These are phyloP conservation scores for Danio tinwini DNA, from an alignment of 2,797 vertebrate species.

Conservation along the genomic window DNA sequence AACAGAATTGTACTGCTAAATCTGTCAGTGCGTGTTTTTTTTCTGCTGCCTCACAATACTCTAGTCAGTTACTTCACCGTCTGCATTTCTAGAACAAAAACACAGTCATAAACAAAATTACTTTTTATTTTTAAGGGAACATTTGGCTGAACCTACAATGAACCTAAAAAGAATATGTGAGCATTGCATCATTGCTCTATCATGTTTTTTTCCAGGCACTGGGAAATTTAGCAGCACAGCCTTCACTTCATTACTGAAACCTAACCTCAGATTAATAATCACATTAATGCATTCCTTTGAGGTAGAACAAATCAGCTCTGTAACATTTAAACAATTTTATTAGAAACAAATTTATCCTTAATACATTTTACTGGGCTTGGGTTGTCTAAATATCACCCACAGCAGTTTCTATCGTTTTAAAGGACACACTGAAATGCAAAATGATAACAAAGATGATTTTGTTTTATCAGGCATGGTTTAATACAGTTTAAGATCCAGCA, in stretches of 20 bases:
- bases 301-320: neutral
- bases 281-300: constrained; percentile 2
- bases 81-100: neutral
- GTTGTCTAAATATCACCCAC: neutral
- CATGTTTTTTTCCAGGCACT: constrained; percentile 6
- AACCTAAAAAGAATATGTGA: constrained; percentile 22
- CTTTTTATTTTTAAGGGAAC: constrained; percentile 6
- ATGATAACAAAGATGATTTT: neutral
- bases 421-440: neutral
- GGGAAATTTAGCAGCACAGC: constrained; percentile 8
- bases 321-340: constrained; percentile 3
- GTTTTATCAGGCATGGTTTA: too few relatives aligned
- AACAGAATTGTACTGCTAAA: constrained; percentile 15
- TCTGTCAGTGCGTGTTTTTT: neutral
- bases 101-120: neutral
- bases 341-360: neutral
- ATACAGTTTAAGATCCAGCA: too few relatives aligned
- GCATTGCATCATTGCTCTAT: constrained; percentile 18
- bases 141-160: constrained; percentile 13
- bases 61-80: neutral
- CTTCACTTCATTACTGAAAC: constrained; percentile 7
- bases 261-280: constrained; percentile 13
- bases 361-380: neutral
- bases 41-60: neutral
- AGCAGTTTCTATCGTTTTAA: neutral